These are phyloP conservation scores for Avahi laniger DNA, from an alignment of 2,797 vertebrate species.

Conservation along the genomic window DNA sequence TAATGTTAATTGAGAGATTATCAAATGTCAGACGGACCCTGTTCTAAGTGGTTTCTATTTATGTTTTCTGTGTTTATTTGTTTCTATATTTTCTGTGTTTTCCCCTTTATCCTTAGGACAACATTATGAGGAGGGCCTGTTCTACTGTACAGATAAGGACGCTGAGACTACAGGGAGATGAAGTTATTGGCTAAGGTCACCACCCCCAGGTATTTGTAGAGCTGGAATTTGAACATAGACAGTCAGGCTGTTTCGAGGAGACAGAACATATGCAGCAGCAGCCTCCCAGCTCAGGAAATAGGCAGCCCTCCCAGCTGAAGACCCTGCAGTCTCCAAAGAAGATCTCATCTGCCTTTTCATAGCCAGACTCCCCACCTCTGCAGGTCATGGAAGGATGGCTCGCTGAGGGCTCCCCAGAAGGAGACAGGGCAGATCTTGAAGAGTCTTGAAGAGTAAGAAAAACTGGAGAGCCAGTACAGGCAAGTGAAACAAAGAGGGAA, in stretches of 20 bases:
- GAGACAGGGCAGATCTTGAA: not conserved
- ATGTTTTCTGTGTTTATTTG: not conserved
- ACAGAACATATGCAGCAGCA: not conserved
- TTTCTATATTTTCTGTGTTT: not conserved
- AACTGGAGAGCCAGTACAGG: not conserved
- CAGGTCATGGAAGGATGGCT: not conserved
- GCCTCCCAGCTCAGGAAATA: not conserved
- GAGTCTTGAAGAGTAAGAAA: not conserved
- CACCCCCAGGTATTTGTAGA: not conserved
- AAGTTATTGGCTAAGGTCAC: not conserved
- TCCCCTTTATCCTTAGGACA: not conserved
- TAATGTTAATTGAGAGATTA: conserved; percentile 36
- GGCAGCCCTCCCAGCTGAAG: not conserved
- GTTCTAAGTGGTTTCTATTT: not conserved
- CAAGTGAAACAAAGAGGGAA: not conserved
- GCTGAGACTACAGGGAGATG: not conserved
- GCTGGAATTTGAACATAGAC: not conserved
- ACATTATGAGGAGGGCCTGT: not conserved
- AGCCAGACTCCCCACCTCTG: not conserved
- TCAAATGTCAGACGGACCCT: not conserved
- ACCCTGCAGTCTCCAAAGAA: not conserved
- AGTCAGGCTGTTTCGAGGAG: not conserved
- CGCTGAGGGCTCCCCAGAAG: not conserved
- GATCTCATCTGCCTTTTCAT: not conserved
- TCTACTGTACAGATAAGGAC: not conserved